phyloP scores from a whole-genome alignment of 2,113 vertebrate species.

The Oryzias melastigma region DNA sequence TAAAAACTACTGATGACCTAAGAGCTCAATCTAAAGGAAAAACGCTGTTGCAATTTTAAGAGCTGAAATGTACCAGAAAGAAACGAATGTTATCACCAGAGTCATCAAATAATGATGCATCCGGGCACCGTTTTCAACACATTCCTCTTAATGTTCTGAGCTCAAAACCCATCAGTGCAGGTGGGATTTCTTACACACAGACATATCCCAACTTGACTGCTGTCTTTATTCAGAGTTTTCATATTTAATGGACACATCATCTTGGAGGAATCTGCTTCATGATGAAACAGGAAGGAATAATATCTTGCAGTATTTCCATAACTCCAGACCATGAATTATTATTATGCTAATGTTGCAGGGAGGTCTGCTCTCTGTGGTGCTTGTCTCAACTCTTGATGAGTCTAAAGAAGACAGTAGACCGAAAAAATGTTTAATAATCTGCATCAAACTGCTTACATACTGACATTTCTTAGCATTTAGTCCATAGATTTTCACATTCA shows the following conservation, averaged over 20 bases:
- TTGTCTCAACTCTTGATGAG: slow-evolving; percentile 24
- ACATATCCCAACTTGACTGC: slow-evolving; percentile 2
- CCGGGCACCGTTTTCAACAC: too few relatives aligned
- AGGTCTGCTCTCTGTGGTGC: slow-evolving; percentile 37
- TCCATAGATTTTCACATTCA: slow-evolving; percentile 46
- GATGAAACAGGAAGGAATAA: slow-evolving; percentile 36
- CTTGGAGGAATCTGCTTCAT: slow-evolving; percentile 34
- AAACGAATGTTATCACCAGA: too few relatives aligned
- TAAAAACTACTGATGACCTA: too few relatives aligned
- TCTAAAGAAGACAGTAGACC: slow-evolving; percentile 46
- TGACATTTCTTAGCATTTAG: slow-evolving; percentile 47
- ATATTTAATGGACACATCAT: slow-evolving; percentile 33
- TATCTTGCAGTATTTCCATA: slow-evolving; percentile 43
- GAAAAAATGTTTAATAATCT: slow-evolving; percentile 55
- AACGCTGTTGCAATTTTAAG: too few relatives aligned
- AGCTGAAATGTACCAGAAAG: too few relatives aligned
- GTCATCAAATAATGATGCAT: too few relatives aligned
- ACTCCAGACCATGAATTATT: slow-evolving; percentile 46
- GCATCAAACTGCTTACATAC: slow-evolving; percentile 55
- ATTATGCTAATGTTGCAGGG: slow-evolving; percentile 58
- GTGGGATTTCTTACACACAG: background rate
- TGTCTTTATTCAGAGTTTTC: slow-evolving; percentile 50
- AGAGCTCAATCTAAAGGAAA: too few relatives aligned
- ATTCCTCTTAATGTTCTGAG: too few relatives aligned
- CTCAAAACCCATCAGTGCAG: too few relatives aligned